phyloP scores from a whole-genome alignment of 2,888 invertebrate species.

The Drosophila differens region DNA sequence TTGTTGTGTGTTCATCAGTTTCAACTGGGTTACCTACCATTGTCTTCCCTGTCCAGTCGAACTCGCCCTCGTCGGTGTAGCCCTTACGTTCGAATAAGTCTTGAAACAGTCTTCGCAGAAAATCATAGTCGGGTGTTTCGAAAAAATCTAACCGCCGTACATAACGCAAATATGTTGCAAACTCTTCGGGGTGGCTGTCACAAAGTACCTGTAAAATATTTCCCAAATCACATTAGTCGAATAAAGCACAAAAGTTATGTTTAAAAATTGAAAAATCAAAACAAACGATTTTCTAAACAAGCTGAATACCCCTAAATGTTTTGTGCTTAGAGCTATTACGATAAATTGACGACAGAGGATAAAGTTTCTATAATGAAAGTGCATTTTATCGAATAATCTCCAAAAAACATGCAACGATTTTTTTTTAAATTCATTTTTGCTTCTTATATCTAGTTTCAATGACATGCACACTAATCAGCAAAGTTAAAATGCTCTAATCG shows the following conservation, averaged over 20 bases:
- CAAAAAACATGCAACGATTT: neutral
- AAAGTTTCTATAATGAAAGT: neutral
- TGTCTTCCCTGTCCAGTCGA: slow-evolving; percentile 97
- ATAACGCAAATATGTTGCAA: slow-evolving; percentile 99
- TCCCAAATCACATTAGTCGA: slow-evolving; percentile 1
- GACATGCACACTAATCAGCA: neutral
- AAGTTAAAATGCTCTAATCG: neutral
- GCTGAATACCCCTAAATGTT: neutral
- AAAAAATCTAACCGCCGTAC: slow-evolving; percentile 99
- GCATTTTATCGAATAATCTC: neutral
- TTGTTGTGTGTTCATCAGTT: neutral
- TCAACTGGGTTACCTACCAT: slow-evolving; percentile 86
- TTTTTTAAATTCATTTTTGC: neutral
- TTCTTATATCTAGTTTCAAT: neutral
- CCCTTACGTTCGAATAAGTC: slow-evolving; percentile 95
- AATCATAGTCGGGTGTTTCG: slow-evolving; percentile 99
- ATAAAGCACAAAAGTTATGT: neutral
- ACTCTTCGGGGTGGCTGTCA: slow-evolving; percentile 96
- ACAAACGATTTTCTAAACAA: neutral
- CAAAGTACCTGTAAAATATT: slow-evolving; percentile 88
- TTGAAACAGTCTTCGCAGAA: slow-evolving; percentile 97
- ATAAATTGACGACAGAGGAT: neutral
- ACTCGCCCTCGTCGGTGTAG: slow-evolving; percentile 95
- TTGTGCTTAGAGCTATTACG: neutral
- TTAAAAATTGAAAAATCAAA: neutral